Base-by-base conservation (phyloP, 2,113 vertebrate genomes). In the Promerops cafer region DNA sequence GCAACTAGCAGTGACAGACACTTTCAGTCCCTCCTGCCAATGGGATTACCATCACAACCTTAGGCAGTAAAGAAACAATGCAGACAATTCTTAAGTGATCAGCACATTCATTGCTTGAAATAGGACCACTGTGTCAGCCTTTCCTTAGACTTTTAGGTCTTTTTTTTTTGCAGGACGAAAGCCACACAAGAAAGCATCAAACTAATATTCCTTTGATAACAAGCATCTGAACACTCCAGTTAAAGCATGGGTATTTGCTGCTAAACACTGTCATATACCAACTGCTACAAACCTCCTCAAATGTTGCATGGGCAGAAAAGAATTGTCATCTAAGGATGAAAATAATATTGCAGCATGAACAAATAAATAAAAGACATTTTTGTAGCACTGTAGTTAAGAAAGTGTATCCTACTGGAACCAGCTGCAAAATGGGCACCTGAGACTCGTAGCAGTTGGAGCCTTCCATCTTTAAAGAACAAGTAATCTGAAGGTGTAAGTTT, bases 261-360 rank as follows among this genome's bases (percentile, higher is more conserved):
- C 27, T 77, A 30, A 74, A 61, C 2, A 7, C 4, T 3, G 1
- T 31, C n/a, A 42, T 0, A 1, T 56, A 45, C 7, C 19, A 52
- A 5, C 19, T n/a, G 39, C 11, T 50, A 65, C 17, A 77, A 80
- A 72, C 24, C 15, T 42, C 56, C 33, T 57, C 50, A 60, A 21
- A 76, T 87, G 13, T 15, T 1, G 0, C 9, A 33, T 4, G 11
- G 17, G 28, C 28, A 78, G 60, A 77, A 84, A 50, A 64, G 13
- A 74, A 70, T 33, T 69, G 37, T 12, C 24, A 57, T 30, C 17
- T 61, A 12, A 13, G 20, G 14, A 13, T 3, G 1, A 7, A 52
- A 79, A 78, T 42, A 50, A 72, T 45, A 37, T 1, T 44, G 23
- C 44, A 72, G 11, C 20, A 53, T 31, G 40, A 72, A 56, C 5